Percentiles rank a stretch among this genome's conserved stretches.
These are phyloP conservation scores for Perdix hodgsoniae DNA, from an alignment of 2,797 vertebrate genomes.

Conservation along the genomic window DNA sequence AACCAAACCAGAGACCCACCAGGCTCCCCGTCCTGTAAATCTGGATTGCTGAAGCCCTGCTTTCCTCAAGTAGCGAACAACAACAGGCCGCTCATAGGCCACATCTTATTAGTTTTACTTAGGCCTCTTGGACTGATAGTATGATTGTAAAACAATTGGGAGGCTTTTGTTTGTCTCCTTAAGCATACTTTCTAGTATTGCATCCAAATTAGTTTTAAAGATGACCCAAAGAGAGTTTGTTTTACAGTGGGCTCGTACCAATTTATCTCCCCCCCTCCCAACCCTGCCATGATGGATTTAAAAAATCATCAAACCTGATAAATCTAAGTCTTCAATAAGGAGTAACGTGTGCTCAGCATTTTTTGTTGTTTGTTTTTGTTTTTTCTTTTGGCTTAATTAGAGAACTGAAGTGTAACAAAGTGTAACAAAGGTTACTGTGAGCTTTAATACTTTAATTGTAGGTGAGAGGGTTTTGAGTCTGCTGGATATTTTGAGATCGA, in stretches of 20 bases:
- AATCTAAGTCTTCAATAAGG: slow-evolving; percentile 6
- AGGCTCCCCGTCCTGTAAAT: slow-evolving; percentile 32
- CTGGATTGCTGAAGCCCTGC: slow-evolving; percentile 13
- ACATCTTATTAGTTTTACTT: slow-evolving; percentile 18
- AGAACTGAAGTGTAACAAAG: neutral
- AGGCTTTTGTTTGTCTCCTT: slow-evolving; percentile 33
- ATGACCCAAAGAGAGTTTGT: slow-evolving; percentile 30
- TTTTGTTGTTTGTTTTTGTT: neutral
- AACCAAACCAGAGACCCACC: slow-evolving; percentile 28
- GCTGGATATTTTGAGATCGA: slow-evolving; percentile 25
- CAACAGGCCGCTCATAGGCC: slow-evolving; percentile 19
- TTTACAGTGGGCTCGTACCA: neutral
- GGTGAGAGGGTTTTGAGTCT: slow-evolving; percentile 9
- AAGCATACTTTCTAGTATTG: neutral
- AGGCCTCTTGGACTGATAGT: neutral
- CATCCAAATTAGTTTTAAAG: slow-evolving; percentile 42
- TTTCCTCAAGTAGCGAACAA: slow-evolving; percentile 52
- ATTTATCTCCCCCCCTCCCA: neutral
- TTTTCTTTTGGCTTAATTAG: neutral
- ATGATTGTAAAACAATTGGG: slow-evolving; percentile 4
- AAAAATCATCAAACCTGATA: slow-evolving; percentile 36
- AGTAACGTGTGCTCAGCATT: neutral
- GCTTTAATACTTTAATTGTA: slow-evolving; percentile 39
- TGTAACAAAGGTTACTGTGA: neutral
- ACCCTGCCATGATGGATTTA: neutral